phyloP scores from a whole-genome alignment of 1,140 invertebrate species.

The Drosophila takahashii region DNA sequence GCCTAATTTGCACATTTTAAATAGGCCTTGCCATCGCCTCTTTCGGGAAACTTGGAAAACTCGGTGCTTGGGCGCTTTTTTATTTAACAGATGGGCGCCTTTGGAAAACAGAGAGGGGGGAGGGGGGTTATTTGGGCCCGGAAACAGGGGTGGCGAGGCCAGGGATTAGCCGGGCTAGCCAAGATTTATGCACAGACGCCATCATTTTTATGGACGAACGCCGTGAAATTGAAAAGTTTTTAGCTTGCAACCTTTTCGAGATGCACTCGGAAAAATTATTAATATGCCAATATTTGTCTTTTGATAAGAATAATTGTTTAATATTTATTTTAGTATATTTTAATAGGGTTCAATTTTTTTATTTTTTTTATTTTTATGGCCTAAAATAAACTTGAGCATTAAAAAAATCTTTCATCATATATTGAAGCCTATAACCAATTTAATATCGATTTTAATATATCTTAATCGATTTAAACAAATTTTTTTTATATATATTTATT shows the following conservation, averaged over 20 bases:
- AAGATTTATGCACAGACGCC: slow-evolving; percentile 75
- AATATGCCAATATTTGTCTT: no score
- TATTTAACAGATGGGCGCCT: slow-evolving; percentile 60
- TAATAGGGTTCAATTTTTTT: no score
- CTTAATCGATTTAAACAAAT: neutral
- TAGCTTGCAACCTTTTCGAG: slow-evolving; percentile 19
- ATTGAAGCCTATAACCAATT: no score
- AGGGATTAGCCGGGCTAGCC: slow-evolving; percentile 67
- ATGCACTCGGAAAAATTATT: slow-evolving; percentile 1
- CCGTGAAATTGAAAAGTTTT: slow-evolving; percentile 77
- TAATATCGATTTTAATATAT: no score
- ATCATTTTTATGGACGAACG: slow-evolving; percentile 67
- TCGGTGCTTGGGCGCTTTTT: slow-evolving; percentile 44
- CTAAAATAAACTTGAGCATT: no score
- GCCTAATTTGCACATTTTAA: slow-evolving; percentile 83
- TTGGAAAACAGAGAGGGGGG: slow-evolving; percentile 3
- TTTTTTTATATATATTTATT: neutral
- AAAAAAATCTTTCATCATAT: no score
- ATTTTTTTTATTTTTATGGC: no score
- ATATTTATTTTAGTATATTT: no score
- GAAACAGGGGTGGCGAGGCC: neutral
- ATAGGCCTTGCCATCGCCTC: slow-evolving; percentile 50
- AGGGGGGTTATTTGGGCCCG: neutral
- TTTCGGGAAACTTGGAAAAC: slow-evolving; percentile 2
- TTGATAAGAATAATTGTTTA: no score